Evolutionary conservation across 2,113 vertebrate species (phyloP).

Genomic region (Oxyruncus cristatus): DNA sequence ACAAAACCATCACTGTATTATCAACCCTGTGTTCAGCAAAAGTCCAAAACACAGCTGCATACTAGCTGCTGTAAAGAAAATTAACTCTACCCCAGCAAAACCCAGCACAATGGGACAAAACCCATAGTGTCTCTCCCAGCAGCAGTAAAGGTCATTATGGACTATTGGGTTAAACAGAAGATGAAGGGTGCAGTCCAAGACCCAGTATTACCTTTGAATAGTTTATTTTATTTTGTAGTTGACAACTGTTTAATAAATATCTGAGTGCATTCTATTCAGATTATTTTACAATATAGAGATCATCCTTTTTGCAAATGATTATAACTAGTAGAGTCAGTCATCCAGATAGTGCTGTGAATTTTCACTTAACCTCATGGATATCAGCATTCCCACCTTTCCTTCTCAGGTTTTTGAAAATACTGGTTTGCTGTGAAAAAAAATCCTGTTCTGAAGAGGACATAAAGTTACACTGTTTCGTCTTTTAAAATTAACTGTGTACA

Average conservation of each 20-base stretch:
- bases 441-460: not conserved
- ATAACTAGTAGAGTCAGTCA: not conserved
- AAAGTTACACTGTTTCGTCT: not conserved
- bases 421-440: not conserved
- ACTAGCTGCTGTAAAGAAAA: not conserved
- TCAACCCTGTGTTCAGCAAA: not conserved
- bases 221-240: not conserved
- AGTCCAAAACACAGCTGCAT: not conserved
- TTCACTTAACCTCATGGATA: not conserved
- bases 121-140: not conserved
- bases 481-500: not conserved
- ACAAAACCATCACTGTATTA: not conserved
- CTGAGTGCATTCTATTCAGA: not conserved
- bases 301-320: not conserved
- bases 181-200: not conserved
- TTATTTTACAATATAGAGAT: not conserved
- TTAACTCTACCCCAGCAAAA: not conserved
- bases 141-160: not conserved
- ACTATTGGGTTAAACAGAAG: not conserved
- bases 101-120: not conserved
- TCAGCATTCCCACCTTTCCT: not conserved
- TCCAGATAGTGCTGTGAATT: not conserved
- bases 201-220: not conserved
- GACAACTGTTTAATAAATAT: not conserved
- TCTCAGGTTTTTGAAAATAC: not conserved